Evolutionary conservation across 2,797 vertebrate genomes (phyloP).

Genomic region (Myotis vivesi): DNA sequence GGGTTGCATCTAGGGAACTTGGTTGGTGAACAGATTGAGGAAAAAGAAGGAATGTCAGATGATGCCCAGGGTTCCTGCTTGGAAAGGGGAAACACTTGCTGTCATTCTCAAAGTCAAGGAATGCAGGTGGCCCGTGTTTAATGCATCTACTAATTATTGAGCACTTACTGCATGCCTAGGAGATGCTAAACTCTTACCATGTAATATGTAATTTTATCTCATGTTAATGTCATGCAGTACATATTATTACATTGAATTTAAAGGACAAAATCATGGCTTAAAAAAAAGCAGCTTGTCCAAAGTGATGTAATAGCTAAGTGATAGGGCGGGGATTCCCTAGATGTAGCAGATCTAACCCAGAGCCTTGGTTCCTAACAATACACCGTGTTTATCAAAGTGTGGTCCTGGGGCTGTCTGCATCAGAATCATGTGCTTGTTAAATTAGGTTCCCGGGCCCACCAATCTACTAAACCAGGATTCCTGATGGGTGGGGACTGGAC

Average conservation of each 20-base stretch:
- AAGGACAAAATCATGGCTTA: not conserved
- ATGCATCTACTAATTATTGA: not conserved
- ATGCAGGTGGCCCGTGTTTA: not conserved
- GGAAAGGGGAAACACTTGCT: not conserved
- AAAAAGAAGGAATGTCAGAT: not conserved
- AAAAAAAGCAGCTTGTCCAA: not conserved
- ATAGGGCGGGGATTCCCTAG: not conserved
- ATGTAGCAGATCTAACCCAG: not conserved
- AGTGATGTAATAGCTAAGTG: not conserved
- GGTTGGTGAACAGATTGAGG: not conserved
- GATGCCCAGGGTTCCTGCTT: not conserved
- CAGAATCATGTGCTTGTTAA: not conserved
- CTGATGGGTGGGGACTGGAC: not conserved
- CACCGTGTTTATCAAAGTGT: not conserved
- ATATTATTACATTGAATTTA: not conserved
- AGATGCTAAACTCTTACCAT: not conserved
- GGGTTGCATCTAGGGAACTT: not conserved
- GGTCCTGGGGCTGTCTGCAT: not conserved
- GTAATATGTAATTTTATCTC: not conserved
- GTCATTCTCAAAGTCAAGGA: not conserved
- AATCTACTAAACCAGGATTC: not conserved
- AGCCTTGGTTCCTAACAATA: not conserved
- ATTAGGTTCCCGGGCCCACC: not conserved
- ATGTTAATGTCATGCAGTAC: not conserved
- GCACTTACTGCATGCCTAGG: not conserved